Base-by-base conservation (phyloP, 2,113 vertebrate genomes). In the Chaetodon auriga region DNA sequence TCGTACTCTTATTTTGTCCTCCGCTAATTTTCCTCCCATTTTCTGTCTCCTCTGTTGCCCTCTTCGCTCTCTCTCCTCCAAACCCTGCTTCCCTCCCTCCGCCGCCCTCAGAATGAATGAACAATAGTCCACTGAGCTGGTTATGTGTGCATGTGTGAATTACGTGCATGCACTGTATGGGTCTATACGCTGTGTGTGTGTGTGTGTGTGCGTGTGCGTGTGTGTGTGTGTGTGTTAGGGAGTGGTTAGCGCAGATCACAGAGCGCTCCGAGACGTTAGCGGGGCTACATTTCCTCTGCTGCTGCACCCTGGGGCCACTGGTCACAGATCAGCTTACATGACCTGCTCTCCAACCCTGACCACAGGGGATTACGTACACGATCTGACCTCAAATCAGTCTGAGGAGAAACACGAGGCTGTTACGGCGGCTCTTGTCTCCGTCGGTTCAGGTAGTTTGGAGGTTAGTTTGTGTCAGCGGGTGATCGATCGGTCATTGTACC, bases 101-200 rank as follows among this genome's bases (percentile, higher is more conserved):
- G 45, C 58, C n/a, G 66, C 66, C 58, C 70, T 62, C 72, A 76
- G 74, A 69, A 93, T 91, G 87, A 92, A 92, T 92, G 90, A 90
- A 90, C 91, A 92, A 91, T 92, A 83, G 89, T 71, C 79, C 19
- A 78, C 76, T 86, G 89, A 89, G 35, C 7, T 4, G 7, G 30
- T 54, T 89, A 75, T 61, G 35, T 9, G 7, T 54, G 61, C 66
- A 75, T 48, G 78, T 71, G 78, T 75, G 83, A 60, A 55, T 80
- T 81, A 62, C 55, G 14, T 78, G 9, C 60, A 43, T 11, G 16
- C 30, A 15, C 46, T 60, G 46, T 75, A 58, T 10, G 64, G 36
- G 16, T 43, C 25, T 48, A 46, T 79, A 63, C 5, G 30, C 30
- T 30, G 30, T 30, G 30, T 46, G 0, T 43, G n/a, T 21, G 35